A percentile compares a stretch with the other conserved stretches of the same genome.
Conservation (phyloP, 2,888 invertebrate genomes). For the Orgyia antiqua region DNA sequence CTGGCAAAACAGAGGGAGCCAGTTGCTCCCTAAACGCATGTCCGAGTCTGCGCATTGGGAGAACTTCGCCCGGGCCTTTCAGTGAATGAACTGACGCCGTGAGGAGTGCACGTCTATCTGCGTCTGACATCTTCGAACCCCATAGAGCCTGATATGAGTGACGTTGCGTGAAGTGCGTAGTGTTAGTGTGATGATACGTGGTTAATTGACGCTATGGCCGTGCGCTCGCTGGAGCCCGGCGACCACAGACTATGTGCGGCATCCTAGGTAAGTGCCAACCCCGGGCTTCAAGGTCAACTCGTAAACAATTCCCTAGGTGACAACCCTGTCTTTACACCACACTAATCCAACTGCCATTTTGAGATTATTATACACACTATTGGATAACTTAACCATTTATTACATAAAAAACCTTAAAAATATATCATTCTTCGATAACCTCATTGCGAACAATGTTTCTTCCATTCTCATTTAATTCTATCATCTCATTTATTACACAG, state of each 20-base stretch:
- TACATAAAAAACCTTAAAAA: too few relatives aligned
- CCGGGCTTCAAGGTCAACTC: slow-evolving; percentile 55
- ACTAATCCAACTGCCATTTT: slow-evolving; percentile 18
- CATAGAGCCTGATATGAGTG: slow-evolving; percentile 48
- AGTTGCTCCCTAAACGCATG: slow-evolving; percentile 49
- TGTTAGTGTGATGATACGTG: slow-evolving; percentile 48
- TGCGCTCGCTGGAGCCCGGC: slow-evolving; percentile 60
- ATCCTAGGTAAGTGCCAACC: slow-evolving; percentile 54
- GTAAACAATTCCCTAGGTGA: slow-evolving; percentile 45
- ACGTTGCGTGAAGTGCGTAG: slow-evolving; percentile 44
- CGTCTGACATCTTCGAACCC: slow-evolving; percentile 23
- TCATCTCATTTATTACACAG: too few relatives aligned
- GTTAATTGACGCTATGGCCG: slow-evolving; percentile 65
- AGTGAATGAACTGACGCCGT: slow-evolving; percentile 62
- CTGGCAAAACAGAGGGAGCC: slow-evolving; percentile 53
- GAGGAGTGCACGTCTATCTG: slow-evolving; percentile 40
- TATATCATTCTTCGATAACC: too few relatives aligned
- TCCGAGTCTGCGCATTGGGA: slow-evolving; percentile 60
- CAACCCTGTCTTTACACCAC: slow-evolving; percentile 24
- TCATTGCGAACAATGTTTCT: too few relatives aligned
- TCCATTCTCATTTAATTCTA: too few relatives aligned
- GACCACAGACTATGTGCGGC: slow-evolving; percentile 60
- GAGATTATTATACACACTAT: slow-evolving; percentile 8
- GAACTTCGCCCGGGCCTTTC: slow-evolving; percentile 58
- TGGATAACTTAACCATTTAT: slow-evolving; percentile 5